These are phyloP conservation scores for Autographa pulchrina DNA, from an alignment of 2,888 invertebrate genomes.

Conservation along the genomic window DNA sequence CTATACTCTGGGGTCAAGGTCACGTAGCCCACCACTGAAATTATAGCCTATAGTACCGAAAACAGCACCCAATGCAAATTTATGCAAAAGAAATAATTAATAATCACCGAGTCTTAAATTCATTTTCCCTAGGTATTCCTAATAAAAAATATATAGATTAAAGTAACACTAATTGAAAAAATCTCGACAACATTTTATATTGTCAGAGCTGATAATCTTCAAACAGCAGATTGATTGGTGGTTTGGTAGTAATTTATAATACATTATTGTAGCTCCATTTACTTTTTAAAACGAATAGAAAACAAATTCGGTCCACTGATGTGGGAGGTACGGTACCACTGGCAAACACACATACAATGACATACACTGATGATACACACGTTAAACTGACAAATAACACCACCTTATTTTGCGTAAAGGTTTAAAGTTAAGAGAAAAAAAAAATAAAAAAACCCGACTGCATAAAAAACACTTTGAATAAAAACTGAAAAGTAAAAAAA, in stretches of 20 bases:
- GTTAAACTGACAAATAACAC: too few species aligned
- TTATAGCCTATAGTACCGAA: conserved; percentile 44
- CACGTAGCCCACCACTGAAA: conserved; percentile 69
- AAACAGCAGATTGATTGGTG: neutral
- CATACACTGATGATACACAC: too few species aligned
- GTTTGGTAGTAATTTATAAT: too few species aligned
- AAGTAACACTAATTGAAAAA: neutral
- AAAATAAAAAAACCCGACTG: too few species aligned
- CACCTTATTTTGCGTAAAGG: too few species aligned
- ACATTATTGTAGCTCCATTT: neutral
- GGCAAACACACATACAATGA: too few species aligned
- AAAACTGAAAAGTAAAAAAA: too few species aligned
- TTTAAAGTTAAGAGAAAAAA: too few species aligned
- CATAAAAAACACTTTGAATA: too few species aligned
- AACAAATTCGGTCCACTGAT: too few species aligned
- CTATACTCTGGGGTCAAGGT: conserved; percentile 89
- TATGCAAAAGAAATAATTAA: neutral
- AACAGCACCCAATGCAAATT: conserved; percentile 13
- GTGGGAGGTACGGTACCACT: neutral
- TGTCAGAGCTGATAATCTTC: neutral
- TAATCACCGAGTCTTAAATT: neutral
- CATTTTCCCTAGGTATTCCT: neutral
- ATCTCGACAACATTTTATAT: neutral
- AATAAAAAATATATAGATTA: too few species aligned
- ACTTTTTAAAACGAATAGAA: neutral